Evolutionary conservation across 2,113 vertebrate genomes (phyloP), one percentile per base, ranked within the genome.

Genomic region (Tychaedon coryphoeus): DNA sequence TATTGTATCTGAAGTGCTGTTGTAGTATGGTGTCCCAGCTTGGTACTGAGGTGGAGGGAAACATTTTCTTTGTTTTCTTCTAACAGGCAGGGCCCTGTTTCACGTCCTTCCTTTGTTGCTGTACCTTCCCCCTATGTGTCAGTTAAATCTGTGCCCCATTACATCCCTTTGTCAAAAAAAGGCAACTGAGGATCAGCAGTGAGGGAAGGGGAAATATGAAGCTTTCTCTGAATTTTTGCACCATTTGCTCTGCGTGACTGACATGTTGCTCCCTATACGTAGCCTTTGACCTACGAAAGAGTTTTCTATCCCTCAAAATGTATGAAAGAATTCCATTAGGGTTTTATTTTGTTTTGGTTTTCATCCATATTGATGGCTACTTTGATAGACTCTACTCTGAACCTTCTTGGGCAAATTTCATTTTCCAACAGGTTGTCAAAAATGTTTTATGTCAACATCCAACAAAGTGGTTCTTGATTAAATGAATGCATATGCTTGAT

Each of bases 361-460:
- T 34, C 34, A 24, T 73, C 31, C 12, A 24, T 76, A 8, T 64
- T 79, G 60, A 64, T 81, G 62, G 10, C 20, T 92, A 40, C 81
- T 95, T 86, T 81, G 57, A 89, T 78, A 77, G 47, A 80, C 26
- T 65, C 5, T 75, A 66, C 45, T 57, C 6, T 89, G 60, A 92
- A 79, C 26, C 88, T 88, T 60, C 40, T 62, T 67, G 54, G 58
- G 43, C 6, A 82, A 87, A 93, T 91, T 93, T 93, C 15, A n/a
- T 71, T 93, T 92, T 91, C 66, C 58, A 95, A 72, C 57, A 79
- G 12, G 14, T 83, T 88, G 86, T 77, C 66, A 75, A n/a, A 88
- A 69, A 75, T n/a, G 38, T 66, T 93, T 95, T 89, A 84, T 71
- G 29, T 80, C 56, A 86, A 74, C 50, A 93, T 34, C 31, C n/a